Evolutionary conservation across 1,140 invertebrate species (phyloP).

Genomic region (Metaphire vulgaris): DNA sequence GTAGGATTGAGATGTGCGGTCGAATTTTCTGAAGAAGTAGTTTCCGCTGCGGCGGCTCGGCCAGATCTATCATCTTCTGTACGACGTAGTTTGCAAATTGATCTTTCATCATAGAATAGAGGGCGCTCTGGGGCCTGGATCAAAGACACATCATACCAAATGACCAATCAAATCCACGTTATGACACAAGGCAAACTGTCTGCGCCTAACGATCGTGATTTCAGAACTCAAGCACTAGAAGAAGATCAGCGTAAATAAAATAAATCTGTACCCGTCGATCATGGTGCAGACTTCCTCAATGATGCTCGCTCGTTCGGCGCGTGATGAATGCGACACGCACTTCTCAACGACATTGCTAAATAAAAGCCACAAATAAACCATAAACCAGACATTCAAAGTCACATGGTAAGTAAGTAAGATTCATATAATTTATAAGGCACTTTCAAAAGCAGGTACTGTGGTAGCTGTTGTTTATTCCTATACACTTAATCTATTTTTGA

Average conservation of each 20-base stretch:
- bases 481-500: too few species aligned
- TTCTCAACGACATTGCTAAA: conserved; percentile 54
- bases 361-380: background rate
- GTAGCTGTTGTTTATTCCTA: too few species aligned
- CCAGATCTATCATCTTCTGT: conserved; percentile 99
- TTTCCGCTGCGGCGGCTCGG: conserved; percentile 92
- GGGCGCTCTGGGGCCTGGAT: conserved; percentile 61
- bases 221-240: too few species aligned
- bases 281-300: conserved; percentile 51
- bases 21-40: conserved; percentile 97
- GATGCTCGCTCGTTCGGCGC: conserved; percentile 45
- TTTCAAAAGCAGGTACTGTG: too few species aligned
- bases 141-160: background rate
- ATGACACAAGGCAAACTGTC: too few species aligned
- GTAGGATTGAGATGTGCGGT: conserved; percentile 86
- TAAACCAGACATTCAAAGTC: too few species aligned
- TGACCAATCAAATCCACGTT: too few species aligned
- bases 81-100: conserved; percentile 99
- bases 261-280: conserved; percentile 49
- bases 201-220: too few species aligned
- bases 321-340: conserved; percentile 49
- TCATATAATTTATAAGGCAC: too few species aligned
- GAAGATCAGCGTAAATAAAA: too few species aligned
- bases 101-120: conserved; percentile 98
- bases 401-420: too few species aligned